Evolutionary conservation across 2,797 vertebrate species (phyloP).

Genomic region (Alcedo quadribrachys): DNA sequence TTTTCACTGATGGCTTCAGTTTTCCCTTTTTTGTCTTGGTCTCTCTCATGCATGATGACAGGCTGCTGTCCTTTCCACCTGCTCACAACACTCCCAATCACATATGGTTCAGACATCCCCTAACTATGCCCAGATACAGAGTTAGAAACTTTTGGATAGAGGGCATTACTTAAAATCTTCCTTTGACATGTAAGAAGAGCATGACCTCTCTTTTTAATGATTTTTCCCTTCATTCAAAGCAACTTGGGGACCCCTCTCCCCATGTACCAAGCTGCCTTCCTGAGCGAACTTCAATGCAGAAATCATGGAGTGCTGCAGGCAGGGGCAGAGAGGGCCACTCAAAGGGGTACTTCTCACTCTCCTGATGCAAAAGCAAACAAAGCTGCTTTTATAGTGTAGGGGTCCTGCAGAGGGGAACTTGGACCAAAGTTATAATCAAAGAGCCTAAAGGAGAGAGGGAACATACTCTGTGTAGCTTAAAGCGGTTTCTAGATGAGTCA

Average conservation of each 20-base stretch:
- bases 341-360: not conserved
- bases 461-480: not conserved
- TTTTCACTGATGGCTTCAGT: not conserved
- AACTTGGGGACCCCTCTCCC: fast-evolving
- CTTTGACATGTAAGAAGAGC: not conserved
- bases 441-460: not conserved
- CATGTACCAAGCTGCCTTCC: not conserved
- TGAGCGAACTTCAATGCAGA: not conserved
- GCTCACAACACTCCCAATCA: not conserved
- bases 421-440: not conserved
- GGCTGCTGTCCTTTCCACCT: not conserved
- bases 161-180: not conserved
- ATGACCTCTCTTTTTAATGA: not conserved
- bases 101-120: not conserved
- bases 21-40: not conserved
- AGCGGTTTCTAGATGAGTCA: not conserved
- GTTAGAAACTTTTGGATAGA: not conserved
- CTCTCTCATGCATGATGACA: not conserved
- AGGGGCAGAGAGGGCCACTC: not conserved
- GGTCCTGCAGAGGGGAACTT: not conserved
- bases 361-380: not conserved
- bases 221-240: not conserved
- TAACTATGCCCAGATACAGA: not conserved
- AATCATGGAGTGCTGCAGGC: not conserved
- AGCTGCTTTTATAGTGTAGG: not conserved